These are phyloP conservation scores for Formicarius rufipectus DNA, from an alignment of 2,113 vertebrate genomes.

Conservation along the genomic window DNA sequence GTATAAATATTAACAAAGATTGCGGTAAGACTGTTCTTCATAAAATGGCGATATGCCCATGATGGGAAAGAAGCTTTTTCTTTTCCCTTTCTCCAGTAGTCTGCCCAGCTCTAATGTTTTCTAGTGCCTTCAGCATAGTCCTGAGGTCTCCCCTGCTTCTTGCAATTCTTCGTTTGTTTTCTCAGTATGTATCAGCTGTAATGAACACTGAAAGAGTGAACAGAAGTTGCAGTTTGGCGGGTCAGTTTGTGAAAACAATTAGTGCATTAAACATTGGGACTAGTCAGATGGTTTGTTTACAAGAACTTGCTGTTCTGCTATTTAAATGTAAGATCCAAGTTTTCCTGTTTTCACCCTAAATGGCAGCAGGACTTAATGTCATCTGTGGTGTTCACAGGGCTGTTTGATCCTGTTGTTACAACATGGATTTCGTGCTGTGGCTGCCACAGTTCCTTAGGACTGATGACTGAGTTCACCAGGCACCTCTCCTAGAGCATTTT, in stretches of 20 bases:
- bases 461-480: not conserved
- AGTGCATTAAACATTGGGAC: not conserved
- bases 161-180: not conserved
- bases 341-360: slow-evolving; percentile 32
- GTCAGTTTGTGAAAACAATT: slow-evolving; percentile 19
- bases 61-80: not conserved
- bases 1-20: slow-evolving; percentile 10
- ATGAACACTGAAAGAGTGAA: not conserved
- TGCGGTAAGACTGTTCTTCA: not conserved
- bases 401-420: not conserved
- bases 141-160: not conserved
- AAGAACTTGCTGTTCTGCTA: slow-evolving; percentile 6
- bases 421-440: accelerated
- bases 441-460: not conserved
- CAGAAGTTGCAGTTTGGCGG: not conserved
- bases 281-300: slow-evolving; percentile 20
- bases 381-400: not conserved
- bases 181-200: not conserved
- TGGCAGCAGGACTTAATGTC: not conserved
- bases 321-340: not conserved
- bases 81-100: not conserved
- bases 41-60: not conserved
- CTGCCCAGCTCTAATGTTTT: not conserved
- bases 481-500: not conserved
- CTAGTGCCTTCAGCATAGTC: not conserved